Evolutionary conservation across 1,140 invertebrate species (phyloP).

Genomic region (Halesus radiatus): DNA sequence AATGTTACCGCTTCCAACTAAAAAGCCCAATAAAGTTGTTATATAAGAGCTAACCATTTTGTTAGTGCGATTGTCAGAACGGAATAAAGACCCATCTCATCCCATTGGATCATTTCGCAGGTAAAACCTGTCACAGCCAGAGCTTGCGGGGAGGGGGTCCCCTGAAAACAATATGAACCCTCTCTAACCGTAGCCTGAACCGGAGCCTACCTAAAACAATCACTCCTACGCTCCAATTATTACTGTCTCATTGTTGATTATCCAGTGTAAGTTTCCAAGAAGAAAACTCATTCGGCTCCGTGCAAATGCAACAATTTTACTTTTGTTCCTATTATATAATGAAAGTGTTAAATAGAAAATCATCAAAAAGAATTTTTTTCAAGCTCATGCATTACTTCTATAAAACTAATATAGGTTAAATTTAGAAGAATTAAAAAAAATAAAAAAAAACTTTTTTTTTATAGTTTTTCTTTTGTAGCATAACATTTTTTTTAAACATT

Average conservation of each 20-base stretch:
- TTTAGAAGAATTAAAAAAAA: too few species aligned
- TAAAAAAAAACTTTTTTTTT: too few species aligned
- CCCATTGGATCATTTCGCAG: constrained; percentile 45
- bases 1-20: constrained; percentile 13
- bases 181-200: not conserved
- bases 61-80: constrained; percentile 25
- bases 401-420: too few species aligned
- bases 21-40: constrained; percentile 42
- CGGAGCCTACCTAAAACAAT: not conserved
- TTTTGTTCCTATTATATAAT: too few species aligned
- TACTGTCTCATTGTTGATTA: constrained; percentile 22
- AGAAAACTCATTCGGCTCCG: not conserved
- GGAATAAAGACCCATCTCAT: constrained; percentile 47
- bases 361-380: too few species aligned
- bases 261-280: not conserved
- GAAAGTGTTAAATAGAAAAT: too few species aligned
- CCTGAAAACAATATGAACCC: constrained; percentile 17
- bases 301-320: not conserved
- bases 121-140: constrained; percentile 43
- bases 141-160: not conserved
- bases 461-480: too few species aligned
- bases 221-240: constrained; percentile 17
- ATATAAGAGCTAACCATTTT: constrained; percentile 38
- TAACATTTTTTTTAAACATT: too few species aligned
- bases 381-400: too few species aligned